Evolutionary conservation across 1,140 invertebrate species (phyloP), one percentile per base, ranked within the genome.

Genomic region (Drosophila hydei): DNA sequence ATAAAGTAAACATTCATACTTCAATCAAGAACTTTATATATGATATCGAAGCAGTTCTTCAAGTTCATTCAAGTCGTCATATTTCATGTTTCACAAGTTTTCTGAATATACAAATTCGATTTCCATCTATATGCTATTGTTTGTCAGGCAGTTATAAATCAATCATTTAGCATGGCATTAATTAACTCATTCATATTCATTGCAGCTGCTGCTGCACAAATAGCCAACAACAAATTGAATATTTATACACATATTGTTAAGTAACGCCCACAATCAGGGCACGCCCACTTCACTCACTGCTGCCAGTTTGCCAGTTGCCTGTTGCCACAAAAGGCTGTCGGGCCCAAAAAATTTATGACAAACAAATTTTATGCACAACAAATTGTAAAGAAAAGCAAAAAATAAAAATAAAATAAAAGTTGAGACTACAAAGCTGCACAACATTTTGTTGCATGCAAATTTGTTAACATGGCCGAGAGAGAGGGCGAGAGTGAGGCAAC

Each of bases 401-500:
- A 33, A 33, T 9, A 38, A 27, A 33, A 55, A 62, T 27, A 52
- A 27, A 56, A 56, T 7, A 38, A 40, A 48, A 56, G 42, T 25
- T 33, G 16, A 36, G 27, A 38, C 51, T 48, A 45, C 21, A 72
- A 65, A 72, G 59, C 47, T 67, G 63, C 11, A 18, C 40, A 42
- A 69, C 71, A 73, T 48, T 73, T 73, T 62, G 71, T 69, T 69
- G 71, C 71, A 73, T 73, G 71, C 71, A 69, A 69, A 73, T 73
- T 73, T 73, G 71, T 73, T 73, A 73, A 62, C 65, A 69, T 52
- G 33, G 23, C 12, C 4, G n/a, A 25, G 19, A 30, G 27, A 11
- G 5, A 9, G 48, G 6, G 25, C 2, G 4, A 18, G 6, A 8
- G 27, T 14, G 16, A 9, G 12, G 25, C 3, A 27, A 8, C n/a